Percentiles rank a stretch among this genome's conserved stretches.
Conservation (phyloP, 2,797 vertebrate species). For the Phataginus tricuspis region DNA sequence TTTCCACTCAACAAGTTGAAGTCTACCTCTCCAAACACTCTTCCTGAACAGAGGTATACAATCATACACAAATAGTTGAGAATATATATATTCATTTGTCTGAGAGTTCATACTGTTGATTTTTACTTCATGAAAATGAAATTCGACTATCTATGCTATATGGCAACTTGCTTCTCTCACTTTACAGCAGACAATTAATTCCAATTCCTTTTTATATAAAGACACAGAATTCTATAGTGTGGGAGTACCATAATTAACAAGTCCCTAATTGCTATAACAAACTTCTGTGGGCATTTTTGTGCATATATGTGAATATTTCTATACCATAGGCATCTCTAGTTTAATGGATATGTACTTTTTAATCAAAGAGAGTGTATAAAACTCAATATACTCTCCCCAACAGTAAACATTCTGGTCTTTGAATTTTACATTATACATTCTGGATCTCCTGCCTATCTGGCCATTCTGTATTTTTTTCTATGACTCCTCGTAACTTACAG, state of each 20-base stretch:
- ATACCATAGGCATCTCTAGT: background rate
- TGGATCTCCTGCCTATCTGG: background rate
- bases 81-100: background rate
- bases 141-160: background rate
- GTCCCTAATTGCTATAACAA: background rate
- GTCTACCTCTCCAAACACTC: background rate
- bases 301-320: background rate
- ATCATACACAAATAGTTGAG: conserved; percentile 9
- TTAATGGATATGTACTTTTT: background rate
- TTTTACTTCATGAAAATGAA: conserved; percentile 57
- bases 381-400: background rate
- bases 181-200: background rate
- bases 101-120: background rate
- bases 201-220: background rate
- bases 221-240: background rate
- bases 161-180: background rate
- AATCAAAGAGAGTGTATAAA: background rate
- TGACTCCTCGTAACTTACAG: background rate
- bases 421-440: background rate
- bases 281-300: background rate
- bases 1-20: background rate
- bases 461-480: background rate
- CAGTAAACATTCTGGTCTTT: background rate
- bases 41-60: background rate
- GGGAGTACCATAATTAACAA: background rate